These are phyloP conservation scores for Luidia sarsii DNA, from an alignment of 53 echinoderm and acorn worm species.

Conservation along the genomic window DNA sequence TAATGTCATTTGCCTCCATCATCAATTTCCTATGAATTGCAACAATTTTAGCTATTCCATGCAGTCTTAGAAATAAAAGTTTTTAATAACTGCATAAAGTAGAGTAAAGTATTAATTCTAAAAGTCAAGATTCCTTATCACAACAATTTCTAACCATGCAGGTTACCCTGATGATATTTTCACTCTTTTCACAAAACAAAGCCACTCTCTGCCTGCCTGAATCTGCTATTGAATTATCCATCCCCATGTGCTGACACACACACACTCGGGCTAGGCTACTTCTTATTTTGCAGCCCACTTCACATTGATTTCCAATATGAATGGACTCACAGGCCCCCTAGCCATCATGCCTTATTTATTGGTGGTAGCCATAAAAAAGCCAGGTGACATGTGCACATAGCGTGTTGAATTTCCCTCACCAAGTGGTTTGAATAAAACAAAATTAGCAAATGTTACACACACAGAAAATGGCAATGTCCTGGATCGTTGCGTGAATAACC, in stretches of 20 bases:
- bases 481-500: slow-evolving; percentile 2
- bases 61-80: no score
- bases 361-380: slow-evolving; percentile 42
- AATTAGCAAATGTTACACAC: slow-evolving; percentile 44
- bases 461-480: slow-evolving; percentile 14
- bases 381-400: slow-evolving; percentile 53
- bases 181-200: slow-evolving; percentile 22
- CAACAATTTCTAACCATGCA: no score
- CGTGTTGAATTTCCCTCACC: slow-evolving; percentile 46
- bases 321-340: slow-evolving; percentile 30
- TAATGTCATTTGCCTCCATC: no score
- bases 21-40: no score
- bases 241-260: slow-evolving; percentile 19
- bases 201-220: background rate
- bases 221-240: slow-evolving; percentile 38
- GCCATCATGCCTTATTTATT: slow-evolving; percentile 57
- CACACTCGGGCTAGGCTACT: slow-evolving; percentile 11
- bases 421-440: slow-evolving; percentile 48
- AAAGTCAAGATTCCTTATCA: no score
- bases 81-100: no score
- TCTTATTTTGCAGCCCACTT: slow-evolving; percentile 49
- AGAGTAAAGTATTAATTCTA: no score
- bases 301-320: slow-evolving; percentile 55
- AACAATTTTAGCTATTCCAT: no score
- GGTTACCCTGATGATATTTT: no score